Evolutionary conservation across 30 jellyfish, hydroid and myxozoan genomes (phyloP).

Genomic region (Calvadosia cruxmelitensis): DNA sequence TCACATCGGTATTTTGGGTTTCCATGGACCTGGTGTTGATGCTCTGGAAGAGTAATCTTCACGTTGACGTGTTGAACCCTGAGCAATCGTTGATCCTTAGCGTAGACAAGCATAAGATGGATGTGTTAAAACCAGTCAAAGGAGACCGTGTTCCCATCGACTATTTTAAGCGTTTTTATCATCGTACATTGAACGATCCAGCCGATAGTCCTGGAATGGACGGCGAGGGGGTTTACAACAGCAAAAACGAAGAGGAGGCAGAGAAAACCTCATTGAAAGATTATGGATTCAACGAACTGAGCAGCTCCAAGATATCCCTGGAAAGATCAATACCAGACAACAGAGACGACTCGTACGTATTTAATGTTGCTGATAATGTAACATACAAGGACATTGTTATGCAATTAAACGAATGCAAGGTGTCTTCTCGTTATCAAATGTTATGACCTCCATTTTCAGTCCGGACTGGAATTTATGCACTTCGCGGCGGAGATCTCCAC

Average conservation of each 20-base stretch:
- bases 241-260: conserved; percentile 41
- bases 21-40: conserved; percentile 62
- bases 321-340: conserved; percentile 89
- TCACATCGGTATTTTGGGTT: conserved; percentile 79
- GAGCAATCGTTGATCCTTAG: conserved; percentile 53
- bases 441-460: too few relatives aligned
- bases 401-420: too few relatives aligned
- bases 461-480: too few relatives aligned
- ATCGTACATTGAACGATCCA: conserved; percentile 29
- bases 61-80: conserved; percentile 44
- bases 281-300: conserved; percentile 84
- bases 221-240: conserved; percentile 69
- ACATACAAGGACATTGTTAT: too few relatives aligned
- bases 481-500: too few relatives aligned
- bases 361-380: too few relatives aligned
- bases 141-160: conserved; percentile 38
- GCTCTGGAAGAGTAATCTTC: conserved; percentile 44
- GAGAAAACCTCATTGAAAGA: conserved; percentile 65
- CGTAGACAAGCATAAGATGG: conserved; percentile 34
- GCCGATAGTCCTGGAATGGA: conserved; percentile 81
- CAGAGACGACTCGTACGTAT: conserved; percentile 60
- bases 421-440: too few relatives aligned
- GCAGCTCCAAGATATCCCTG: conserved; percentile 85
- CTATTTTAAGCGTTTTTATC: conserved; percentile 52
- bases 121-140: conserved; percentile 24